phyloP scores from a whole-genome alignment of 2,113 vertebrate species.

The Gnathonemus echidnorhynchus region DNA sequence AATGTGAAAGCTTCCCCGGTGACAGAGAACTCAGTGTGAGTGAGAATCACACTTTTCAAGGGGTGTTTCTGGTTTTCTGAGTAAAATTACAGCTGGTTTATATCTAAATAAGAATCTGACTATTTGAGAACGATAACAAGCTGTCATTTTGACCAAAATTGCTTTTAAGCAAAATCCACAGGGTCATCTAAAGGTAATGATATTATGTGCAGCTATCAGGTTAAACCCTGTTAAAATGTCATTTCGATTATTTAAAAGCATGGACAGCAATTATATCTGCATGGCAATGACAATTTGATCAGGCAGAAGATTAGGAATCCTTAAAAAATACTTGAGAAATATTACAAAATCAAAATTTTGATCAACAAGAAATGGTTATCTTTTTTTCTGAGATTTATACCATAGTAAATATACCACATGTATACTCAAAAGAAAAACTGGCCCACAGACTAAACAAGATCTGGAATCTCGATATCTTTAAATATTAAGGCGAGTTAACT shows the following conservation, averaged over 20 bases:
- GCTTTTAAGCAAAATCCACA: constrained; percentile 7
- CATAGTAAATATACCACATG: not conserved
- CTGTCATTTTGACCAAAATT: constrained; percentile 3
- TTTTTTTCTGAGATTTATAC: not conserved
- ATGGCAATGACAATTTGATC: not conserved
- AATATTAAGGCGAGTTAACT: not conserved
- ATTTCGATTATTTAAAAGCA: not conserved
- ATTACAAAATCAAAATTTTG: not conserved
- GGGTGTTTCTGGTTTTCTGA: not conserved
- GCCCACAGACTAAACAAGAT: not conserved
- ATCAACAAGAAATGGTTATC: not conserved
- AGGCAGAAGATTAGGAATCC: not conserved
- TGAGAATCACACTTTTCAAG: not conserved
- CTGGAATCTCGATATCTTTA: not conserved
- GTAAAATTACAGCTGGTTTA: not conserved
- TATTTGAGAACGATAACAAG: not conserved
- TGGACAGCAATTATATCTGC: not conserved
- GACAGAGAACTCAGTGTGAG: not conserved
- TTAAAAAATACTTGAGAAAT: not conserved
- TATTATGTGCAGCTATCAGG: not conserved
- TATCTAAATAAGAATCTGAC: constrained; percentile 13
- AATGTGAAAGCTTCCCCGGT: not conserved
- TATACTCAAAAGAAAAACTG: not conserved
- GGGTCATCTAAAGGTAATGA: not conserved
- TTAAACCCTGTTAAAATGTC: not conserved